Percentiles rank a stretch among this genome's conserved stretches.
Conservation (phyloP, 2,113 vertebrate species). For the Corythornis cristatus region DNA sequence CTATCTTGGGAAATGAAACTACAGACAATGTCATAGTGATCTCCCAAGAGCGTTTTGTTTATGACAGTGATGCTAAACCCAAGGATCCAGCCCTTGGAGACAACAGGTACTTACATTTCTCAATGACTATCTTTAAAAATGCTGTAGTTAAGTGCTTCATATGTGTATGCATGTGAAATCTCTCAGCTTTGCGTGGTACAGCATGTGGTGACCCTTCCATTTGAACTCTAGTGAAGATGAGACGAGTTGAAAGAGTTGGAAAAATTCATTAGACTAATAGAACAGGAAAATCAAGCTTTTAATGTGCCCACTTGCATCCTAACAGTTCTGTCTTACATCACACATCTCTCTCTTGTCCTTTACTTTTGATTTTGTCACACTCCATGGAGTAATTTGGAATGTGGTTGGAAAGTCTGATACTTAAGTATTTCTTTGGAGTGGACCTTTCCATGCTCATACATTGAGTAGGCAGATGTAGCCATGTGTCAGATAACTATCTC, state of each 20-base stretch:
- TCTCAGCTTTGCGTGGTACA: background rate
- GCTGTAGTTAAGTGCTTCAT: background rate
- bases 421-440: background rate
- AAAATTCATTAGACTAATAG: background rate
- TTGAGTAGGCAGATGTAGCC: background rate
- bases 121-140: background rate
- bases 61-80: constrained; percentile 82
- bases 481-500: background rate
- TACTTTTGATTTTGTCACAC: background rate
- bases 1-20: constrained; percentile 89
- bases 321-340: background rate
- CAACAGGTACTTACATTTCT: constrained; percentile 80
- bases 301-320: background rate
- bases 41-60: constrained; percentile 93
- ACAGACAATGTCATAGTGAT: constrained; percentile 82
- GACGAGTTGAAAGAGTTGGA: background rate
- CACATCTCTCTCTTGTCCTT: background rate
- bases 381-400: background rate
- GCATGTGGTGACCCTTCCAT: background rate
- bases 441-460: background rate
- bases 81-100: constrained; percentile 76
- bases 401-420: background rate
- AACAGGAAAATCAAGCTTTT: background rate
- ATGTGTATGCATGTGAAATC: background rate
- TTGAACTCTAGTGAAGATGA: background rate